These are phyloP conservation scores for Spondyliosoma cantharus DNA, from an alignment of 2,797 vertebrate species.

Conservation along the genomic window DNA sequence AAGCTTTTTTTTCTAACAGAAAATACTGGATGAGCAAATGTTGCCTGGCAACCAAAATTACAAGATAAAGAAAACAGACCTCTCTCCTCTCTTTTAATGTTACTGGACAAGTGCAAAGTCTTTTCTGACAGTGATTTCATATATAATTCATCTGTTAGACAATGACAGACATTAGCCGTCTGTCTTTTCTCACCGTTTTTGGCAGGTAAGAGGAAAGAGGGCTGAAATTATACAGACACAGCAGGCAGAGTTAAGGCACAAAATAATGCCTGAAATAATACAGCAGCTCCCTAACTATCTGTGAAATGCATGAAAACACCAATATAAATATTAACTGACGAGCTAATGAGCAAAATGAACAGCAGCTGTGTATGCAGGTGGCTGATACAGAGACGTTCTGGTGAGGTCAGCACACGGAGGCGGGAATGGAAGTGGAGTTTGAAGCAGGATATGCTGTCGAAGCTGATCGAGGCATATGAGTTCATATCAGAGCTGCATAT, in stretches of 20 bases:
- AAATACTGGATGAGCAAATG: slow-evolving; percentile 41
- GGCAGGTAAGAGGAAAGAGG: slow-evolving; percentile 13
- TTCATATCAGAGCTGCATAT: slow-evolving; percentile 49
- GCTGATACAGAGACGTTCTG: slow-evolving; percentile 15
- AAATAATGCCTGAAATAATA: slow-evolving; percentile 3
- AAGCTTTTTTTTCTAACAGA: slow-evolving; percentile 19
- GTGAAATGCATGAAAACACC: slow-evolving; percentile 21
- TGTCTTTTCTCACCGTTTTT: slow-evolving; percentile 24
- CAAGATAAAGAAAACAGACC: slow-evolving; percentile 26
- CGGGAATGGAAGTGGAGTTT: background rate
- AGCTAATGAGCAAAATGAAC: slow-evolving; percentile 34
- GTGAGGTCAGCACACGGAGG: slow-evolving; percentile 33
- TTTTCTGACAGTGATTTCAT: slow-evolving; percentile 50
- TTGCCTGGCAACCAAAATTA: slow-evolving; percentile 62
- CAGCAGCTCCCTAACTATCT: background rate
- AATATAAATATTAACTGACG: slow-evolving; percentile 4
- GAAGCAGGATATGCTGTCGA: slow-evolving; percentile 15
- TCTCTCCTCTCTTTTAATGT: slow-evolving; percentile 13
- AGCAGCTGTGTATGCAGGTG: slow-evolving; percentile 34
- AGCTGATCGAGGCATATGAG: slow-evolving; percentile 29
- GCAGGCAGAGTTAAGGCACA: background rate
- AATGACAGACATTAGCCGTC: slow-evolving; percentile 42
- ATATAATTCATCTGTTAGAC: slow-evolving; percentile 51
- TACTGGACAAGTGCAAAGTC: slow-evolving; percentile 28
- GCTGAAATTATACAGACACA: background rate